Conservation (phyloP, 1,140 invertebrate genomes). For the Drosophila mayri region DNA sequence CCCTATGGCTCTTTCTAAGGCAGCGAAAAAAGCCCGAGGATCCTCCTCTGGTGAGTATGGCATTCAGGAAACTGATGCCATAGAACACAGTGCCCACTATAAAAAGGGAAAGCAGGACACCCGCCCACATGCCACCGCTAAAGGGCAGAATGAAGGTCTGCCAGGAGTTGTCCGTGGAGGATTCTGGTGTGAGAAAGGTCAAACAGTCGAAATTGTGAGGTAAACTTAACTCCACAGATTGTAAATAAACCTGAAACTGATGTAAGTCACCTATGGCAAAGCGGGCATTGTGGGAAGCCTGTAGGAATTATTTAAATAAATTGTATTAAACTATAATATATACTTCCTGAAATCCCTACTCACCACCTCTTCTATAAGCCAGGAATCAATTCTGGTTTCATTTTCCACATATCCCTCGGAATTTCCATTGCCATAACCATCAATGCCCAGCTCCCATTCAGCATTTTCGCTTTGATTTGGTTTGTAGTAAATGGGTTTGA, state of each 20-base stretch:
- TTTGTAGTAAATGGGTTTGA: slow-evolving; percentile 87
- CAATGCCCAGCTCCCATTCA: slow-evolving; percentile 87
- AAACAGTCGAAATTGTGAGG: slow-evolving; percentile 93
- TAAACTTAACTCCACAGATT: slow-evolving; percentile 90
- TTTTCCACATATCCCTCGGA: slow-evolving; percentile 81
- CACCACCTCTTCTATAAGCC: slow-evolving; percentile 90
- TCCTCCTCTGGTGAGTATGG: slow-evolving; percentile 26
- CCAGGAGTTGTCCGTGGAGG: slow-evolving; percentile 92
- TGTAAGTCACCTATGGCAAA: slow-evolving; percentile 92
- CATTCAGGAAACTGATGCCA: slow-evolving; percentile 70
- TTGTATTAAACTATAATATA: not conserved
- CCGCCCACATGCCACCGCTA: slow-evolving; percentile 83
- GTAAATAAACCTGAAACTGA: slow-evolving; percentile 89
- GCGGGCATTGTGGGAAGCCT: slow-evolving; percentile 87
- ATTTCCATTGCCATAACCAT: slow-evolving; percentile 85
- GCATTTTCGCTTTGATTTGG: slow-evolving; percentile 86
- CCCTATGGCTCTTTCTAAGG: slow-evolving; percentile 9
- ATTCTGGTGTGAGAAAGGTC: slow-evolving; percentile 93
- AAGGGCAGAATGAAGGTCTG: slow-evolving; percentile 93
- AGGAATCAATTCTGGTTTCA: slow-evolving; percentile 76
- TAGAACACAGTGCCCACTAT: slow-evolving; percentile 74
- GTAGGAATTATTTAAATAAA: not conserved
- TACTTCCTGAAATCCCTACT: not conserved
- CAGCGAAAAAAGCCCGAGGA: slow-evolving; percentile 47
- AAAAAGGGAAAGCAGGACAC: slow-evolving; percentile 75